Base-by-base conservation (phyloP, 2,113 vertebrate genomes). In the Hippocampus zosterae region DNA sequence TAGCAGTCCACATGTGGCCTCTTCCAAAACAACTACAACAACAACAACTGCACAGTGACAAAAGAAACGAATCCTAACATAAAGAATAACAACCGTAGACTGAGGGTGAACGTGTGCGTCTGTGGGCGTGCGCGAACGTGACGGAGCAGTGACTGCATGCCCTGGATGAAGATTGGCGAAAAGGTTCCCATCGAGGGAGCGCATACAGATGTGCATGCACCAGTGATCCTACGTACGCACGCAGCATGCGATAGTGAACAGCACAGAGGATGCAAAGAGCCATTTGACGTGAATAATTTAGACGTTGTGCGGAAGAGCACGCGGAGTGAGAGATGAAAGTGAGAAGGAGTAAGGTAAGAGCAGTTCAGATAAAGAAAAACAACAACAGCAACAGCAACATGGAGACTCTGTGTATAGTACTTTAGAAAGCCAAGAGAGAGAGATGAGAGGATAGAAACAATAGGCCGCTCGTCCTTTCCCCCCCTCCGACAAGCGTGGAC, bases 241-340 rank as follows among this genome's bases (percentile, higher is more conserved):
- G 57, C 42, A 71, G 67, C 71, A 68, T 25, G 65, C 63, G 76
- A 82, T 79, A 81, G 73, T 44, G 74, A 87, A 84, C 68, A 73
- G 74, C 71, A 44, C 63, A 70, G 81, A 81, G 78, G 77, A 88
- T 73, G 84, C 84, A 85, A 85, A 87, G 83, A 89, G 85, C 81
- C 81, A 76, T 85, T 77, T 69, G 81, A 73, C 73, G 79, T 89
- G 83, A 90, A 90, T 89, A 88, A 89, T 90, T 90, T 86, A 89
- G 81, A 81, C 69, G 79, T 60, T 81, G 75, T 79, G 85, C 71
- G 77, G 85, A 81, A 83, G 78, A 84, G 84, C 73, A 68, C 72
- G 78, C 70, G 69, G 71, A 70, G 69, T 71, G 48, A 68, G 6
- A 68, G 41, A 59, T 1, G 21, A 48, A 23, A 18, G 60, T 23